A percentile compares a stretch with the other conserved stretches of the same genome.
Conservation (phyloP, 1,140 invertebrate genomes). For the Phortica variegata region DNA sequence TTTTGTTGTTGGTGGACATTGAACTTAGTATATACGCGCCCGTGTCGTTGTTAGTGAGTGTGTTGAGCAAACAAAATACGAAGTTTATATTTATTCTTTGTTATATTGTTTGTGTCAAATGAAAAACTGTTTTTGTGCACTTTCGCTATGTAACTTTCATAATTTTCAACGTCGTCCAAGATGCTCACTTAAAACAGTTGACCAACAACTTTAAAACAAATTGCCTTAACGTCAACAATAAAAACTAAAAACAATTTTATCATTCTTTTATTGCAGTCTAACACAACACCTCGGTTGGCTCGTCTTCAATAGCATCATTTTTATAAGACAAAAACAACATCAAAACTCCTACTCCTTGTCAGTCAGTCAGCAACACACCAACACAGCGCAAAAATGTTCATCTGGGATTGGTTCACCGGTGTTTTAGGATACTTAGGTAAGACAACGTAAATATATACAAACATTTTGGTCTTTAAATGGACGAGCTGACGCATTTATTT, state of each 20-base stretch:
- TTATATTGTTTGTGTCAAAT: neutral
- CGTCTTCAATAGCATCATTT: slow-evolving; percentile 4
- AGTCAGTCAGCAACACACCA: slow-evolving; percentile 34
- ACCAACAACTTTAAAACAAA: too few species aligned
- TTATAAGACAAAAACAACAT: too few species aligned
- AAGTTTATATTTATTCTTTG: slow-evolving; percentile 4
- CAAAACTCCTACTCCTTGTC: slow-evolving; percentile 22
- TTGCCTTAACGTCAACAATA: too few species aligned
- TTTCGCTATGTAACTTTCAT: too few species aligned
- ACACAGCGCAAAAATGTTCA: slow-evolving; percentile 75
- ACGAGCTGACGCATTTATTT: slow-evolving; percentile 25
- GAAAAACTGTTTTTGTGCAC: too few species aligned
- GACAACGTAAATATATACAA: too few species aligned
- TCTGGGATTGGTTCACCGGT: slow-evolving; percentile 97
- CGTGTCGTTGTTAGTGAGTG: slow-evolving; percentile 16
- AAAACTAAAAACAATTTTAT: too few species aligned
- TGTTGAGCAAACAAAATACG: neutral
- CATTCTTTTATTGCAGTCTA: slow-evolving; percentile 20
- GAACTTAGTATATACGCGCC: slow-evolving; percentile 27
- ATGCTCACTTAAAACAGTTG: too few species aligned
- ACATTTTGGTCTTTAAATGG: too few species aligned
- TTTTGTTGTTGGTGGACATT: slow-evolving; percentile 31
- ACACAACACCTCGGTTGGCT: slow-evolving; percentile 24
- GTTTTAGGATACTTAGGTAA: slow-evolving; percentile 94
- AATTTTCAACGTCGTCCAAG: too few species aligned